Evolutionary conservation across 2,797 vertebrate genomes (phyloP).

Genomic region (Tympanoctomys barrerae): DNA sequence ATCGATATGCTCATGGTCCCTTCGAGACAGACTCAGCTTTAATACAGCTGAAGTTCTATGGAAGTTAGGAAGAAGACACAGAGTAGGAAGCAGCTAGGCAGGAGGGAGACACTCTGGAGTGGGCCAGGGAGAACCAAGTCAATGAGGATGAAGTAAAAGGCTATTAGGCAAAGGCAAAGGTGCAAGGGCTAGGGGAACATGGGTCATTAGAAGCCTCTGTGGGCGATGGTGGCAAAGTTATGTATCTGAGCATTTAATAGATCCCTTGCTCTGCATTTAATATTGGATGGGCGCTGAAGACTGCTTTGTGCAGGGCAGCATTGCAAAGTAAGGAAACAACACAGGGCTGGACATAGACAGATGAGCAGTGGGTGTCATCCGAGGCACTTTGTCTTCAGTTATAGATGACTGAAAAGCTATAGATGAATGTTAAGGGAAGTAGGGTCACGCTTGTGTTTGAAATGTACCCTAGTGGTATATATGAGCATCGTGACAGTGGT

Average conservation of each 20-base stretch:
- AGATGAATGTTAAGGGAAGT: neutral
- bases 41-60: neutral
- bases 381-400: neutral
- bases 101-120: neutral
- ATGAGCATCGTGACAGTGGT: neutral
- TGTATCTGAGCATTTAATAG: neutral
- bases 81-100: neutral
- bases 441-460: neutral
- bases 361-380: neutral
- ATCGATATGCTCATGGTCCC: neutral
- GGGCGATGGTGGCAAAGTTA: neutral
- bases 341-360: neutral
- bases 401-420: neutral
- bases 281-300: neutral
- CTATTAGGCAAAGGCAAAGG: neutral
- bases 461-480: neutral
- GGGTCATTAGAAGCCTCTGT: neutral
- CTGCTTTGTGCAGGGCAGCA: neutral
- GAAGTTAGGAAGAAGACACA: neutral
- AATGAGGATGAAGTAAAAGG: neutral
- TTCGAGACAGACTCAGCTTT: neutral
- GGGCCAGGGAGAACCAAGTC: neutral
- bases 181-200: neutral
- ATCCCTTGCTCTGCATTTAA: neutral
- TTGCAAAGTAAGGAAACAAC: neutral